These are phyloP conservation scores for Horisme vitalbata DNA, from an alignment of 2,888 invertebrate species.

Conservation along the genomic window DNA sequence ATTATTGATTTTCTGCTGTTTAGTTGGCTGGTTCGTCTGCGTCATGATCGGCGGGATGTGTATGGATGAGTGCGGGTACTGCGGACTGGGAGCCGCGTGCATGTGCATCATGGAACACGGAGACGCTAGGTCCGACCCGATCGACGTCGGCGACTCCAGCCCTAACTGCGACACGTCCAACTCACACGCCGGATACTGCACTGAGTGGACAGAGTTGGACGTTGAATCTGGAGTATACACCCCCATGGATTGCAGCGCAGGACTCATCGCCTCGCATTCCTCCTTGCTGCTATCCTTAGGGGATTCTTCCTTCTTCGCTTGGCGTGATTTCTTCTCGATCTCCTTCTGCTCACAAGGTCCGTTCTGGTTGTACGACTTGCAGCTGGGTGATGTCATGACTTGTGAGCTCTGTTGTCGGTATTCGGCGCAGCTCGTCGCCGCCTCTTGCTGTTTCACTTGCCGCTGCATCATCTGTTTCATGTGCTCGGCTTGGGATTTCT, in stretches of 20 bases:
- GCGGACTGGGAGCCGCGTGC: constrained; percentile 77
- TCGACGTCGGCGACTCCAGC: constrained; percentile 94
- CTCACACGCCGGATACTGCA: constrained; percentile 91
- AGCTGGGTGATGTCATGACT: constrained; percentile 62
- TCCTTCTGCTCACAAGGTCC: constrained; percentile 72
- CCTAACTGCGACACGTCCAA: constrained; percentile 92
- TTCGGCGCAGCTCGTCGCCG: constrained; percentile 63
- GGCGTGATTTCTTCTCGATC: constrained; percentile 73
- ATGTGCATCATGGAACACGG: constrained; percentile 88
- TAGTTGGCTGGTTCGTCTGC: constrained; percentile 76
- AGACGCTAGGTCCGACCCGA: constrained; percentile 92
- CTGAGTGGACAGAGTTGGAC: constrained; percentile 91
- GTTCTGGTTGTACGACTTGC: constrained; percentile 65
- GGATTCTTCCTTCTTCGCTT: constrained; percentile 69
- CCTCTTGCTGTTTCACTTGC: constrained; percentile 65
- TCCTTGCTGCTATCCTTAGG: constrained; percentile 67
- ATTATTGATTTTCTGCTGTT: constrained; percentile 77
- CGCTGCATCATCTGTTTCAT: constrained; percentile 76
- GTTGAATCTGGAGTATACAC: constrained; percentile 94
- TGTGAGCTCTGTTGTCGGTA: constrained; percentile 70
- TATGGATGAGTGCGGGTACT: constrained; percentile 82
- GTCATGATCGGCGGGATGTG: constrained; percentile 78
- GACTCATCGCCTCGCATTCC: constrained; percentile 73
- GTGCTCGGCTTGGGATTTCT: constrained; percentile 64
- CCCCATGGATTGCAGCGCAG: constrained; percentile 90